Evolutionary conservation across 2,888 invertebrate species (phyloP), one percentile per base, ranked within the genome.

Genomic region (Tenodera sinensis): DNA sequence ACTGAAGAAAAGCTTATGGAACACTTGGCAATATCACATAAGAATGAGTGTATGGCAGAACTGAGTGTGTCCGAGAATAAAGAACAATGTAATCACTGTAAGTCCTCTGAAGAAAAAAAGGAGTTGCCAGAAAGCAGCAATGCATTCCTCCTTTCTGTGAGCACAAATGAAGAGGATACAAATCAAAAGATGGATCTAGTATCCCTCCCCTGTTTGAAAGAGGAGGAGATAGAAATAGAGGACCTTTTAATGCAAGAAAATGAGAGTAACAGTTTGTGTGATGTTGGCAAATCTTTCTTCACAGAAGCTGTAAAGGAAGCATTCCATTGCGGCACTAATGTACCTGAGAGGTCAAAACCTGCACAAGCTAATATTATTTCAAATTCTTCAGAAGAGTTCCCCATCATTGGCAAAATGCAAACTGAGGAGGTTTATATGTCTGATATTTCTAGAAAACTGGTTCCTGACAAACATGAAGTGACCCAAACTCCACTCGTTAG

Each of bases 11-110:
- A 87, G 34, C 81, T 90, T 9, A 28, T 83, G 12, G 27, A 20
- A 8, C 90, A 90, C 84, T 30, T 89, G 12, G 12, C n/a, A 6
- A 85, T 25, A 15, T 89, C 90, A 7, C 90, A 90, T 81, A 47
- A 71, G 25, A 83, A 27, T 25, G 89, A 83, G 42, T 27, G n/a
- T 34, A 1, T 47, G 6, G 25, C 42, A 28, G 84, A 83, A 88
- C 47, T 6, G 20, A 27, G 20, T 6, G 15, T 6, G 15, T 14
- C 20, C 34, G 42, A 85, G 3, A 20, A 28, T 30, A 15, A 1
- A n/a, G 85, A 42, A 85, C 20, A 34, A 15, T 28, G 25, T 25
- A 15, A 30, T 8, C 1, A 9, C 15, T 1, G 28, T 12, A 20
- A 15, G 6, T 15, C 0, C 1, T 71, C 54, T 71, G 54, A 71